Percentiles rank a stretch among this genome's conserved stretches.
Conservation (phyloP, 2,888 invertebrate genomes). For the Leptinotarsa rubiginosa region DNA sequence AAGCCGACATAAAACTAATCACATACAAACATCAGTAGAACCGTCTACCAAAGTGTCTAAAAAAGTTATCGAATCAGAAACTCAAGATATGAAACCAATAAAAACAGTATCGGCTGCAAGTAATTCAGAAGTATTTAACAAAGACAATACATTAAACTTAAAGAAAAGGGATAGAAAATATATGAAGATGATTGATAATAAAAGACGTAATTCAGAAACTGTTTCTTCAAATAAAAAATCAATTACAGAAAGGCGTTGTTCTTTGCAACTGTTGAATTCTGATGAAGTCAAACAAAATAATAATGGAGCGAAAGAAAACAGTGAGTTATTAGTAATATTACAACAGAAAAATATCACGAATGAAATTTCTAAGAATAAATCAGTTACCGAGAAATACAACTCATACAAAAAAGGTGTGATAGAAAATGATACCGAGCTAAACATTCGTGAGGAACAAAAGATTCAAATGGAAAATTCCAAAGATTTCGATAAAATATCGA, state of each 20-base stretch:
- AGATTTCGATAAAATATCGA: neutral
- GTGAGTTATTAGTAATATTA: neutral
- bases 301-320: neutral
- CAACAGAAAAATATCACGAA: neutral
- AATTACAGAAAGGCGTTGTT: neutral
- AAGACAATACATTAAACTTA: neutral
- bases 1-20: neutral
- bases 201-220: conserved; percentile 17
- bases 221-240: neutral
- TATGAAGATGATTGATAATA: neutral
- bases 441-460: neutral
- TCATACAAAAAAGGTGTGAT: neutral
- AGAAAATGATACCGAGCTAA: neutral
- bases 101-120: neutral
- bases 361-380: neutral
- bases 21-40: neutral
- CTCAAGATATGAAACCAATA: neutral
- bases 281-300: neutral
- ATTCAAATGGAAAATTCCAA: neutral
- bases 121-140: neutral
- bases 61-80: neutral
- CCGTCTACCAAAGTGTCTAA: neutral
- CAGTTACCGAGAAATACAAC: neutral
- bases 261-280: neutral
- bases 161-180: neutral